These are phyloP conservation scores for Pteronotus mesoamericanus DNA, from an alignment of 2,797 vertebrate species.

Conservation along the genomic window DNA sequence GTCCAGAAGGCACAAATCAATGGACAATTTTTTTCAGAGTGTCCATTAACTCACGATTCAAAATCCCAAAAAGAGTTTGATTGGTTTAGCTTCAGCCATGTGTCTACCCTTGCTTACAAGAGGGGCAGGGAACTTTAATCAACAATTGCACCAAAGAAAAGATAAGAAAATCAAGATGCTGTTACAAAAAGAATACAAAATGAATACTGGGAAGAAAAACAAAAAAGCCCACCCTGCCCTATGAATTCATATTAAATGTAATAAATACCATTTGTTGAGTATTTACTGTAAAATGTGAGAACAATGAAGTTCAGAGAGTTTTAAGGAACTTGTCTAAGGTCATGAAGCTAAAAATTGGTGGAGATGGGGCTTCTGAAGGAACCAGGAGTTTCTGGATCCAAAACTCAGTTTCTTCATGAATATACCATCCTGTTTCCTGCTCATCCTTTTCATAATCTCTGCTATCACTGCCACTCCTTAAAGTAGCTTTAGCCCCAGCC, in stretches of 20 bases:
- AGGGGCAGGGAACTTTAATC: neutral
- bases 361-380: neutral
- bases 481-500: neutral
- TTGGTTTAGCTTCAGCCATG: neutral
- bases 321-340: neutral
- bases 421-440: neutral
- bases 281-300: neutral
- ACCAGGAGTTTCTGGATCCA: neutral
- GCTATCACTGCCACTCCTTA: neutral
- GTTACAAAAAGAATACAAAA: constrained; percentile 1
- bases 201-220: neutral
- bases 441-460: neutral
- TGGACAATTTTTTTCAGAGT: neutral
- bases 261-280: neutral
- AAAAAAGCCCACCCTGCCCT: neutral
- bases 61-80: neutral
- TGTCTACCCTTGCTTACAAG: neutral
- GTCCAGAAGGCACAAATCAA: neutral
- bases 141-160: neutral
- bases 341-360: neutral
- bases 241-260: neutral
- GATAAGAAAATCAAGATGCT: neutral
- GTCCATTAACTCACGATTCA: neutral
- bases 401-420: neutral
- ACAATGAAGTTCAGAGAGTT: neutral